Evolutionary conservation across 2,797 vertebrate genomes (phyloP), one percentile per base, ranked within the genome.

Genomic region (Sebastolobus altivelis): DNA sequence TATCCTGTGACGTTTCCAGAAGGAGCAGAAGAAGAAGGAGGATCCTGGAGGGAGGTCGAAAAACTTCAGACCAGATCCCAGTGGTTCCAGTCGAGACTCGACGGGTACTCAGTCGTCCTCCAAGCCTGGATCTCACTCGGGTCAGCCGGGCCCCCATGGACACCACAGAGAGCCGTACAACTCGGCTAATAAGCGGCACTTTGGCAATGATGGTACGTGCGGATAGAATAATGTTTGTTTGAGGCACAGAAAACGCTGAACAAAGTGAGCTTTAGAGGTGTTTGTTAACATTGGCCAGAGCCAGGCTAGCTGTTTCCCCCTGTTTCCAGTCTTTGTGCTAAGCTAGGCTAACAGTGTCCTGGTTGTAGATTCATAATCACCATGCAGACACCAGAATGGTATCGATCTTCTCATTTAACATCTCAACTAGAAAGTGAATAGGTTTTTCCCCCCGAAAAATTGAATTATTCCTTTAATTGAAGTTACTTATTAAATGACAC

Each of bases 21-120:
- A 98, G 95, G 98, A 99, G 82, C 98, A 99, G 52, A 98, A 97
- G 92, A 99, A 98, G 93, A 99, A 97, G 87, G 97, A 98, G 46
- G 97, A 99, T 67, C 38, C 93, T 22, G 79, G 92, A 2, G 94
- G 94, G 73, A 96, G 93, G 88, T 96, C 94, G 72, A 99, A 98
- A 83, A 87, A 93, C 0, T 98, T 99, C 92, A 95, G 97, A 74
- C 95, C 97, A 0, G 99, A 99, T 88, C 92, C 97, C 1, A 98
- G 97, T 0, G 96, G 97, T 52, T 98, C 98, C 38, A 97, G 97
- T 84, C 96, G 97, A 0, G 99, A 99, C 75, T 97, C 97, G 0
- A 85, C 94, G 0, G 94, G 96, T 27, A 95, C 96, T 62, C 97
- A 97, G 93, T 88, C 93, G 0, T 83, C 93, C 62, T 96, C 96